These are phyloP conservation scores for Pantala flavescens DNA, from an alignment of 1,140 invertebrate genomes.

Conservation along the genomic window DNA sequence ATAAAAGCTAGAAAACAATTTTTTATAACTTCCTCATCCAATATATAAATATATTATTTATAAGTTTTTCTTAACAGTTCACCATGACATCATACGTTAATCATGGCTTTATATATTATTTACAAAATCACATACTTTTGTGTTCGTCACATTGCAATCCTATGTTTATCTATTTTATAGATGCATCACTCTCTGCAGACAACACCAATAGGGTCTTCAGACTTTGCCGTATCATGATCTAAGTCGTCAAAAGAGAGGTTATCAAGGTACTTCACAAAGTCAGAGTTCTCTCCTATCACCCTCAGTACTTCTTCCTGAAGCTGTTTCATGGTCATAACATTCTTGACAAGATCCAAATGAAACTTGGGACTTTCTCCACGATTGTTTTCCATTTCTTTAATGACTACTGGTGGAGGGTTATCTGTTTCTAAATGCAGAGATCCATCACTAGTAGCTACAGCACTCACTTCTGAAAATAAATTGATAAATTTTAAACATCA, in stretches of 20 bases:
- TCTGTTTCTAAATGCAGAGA: not conserved
- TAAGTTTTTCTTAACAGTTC: too few relatives aligned
- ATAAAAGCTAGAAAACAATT: too few relatives aligned
- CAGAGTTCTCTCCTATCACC: not conserved
- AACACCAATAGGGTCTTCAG: conserved; percentile 13
- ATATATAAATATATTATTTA: too few relatives aligned
- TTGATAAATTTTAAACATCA: too few relatives aligned
- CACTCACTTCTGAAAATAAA: not conserved
- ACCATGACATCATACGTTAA: too few relatives aligned
- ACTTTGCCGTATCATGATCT: not conserved
- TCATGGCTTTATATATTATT: too few relatives aligned
- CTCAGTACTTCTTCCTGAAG: not conserved
- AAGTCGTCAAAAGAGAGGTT: not conserved
- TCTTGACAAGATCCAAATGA: not conserved
- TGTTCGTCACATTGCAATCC: conserved; percentile 32
- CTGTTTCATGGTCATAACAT: not conserved
- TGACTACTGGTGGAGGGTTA: not conserved
- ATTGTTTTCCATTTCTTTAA: not conserved
- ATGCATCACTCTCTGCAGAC: conserved; percentile 18
- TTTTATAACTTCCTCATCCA: too few relatives aligned
- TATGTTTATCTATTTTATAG: conserved; percentile 33
- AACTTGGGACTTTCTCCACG: not conserved
- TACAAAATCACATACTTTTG: too few relatives aligned
- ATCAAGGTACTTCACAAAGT: not conserved
- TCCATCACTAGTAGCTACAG: not conserved